Evolutionary conservation across 64 coral and sea anemone species (phyloP).

Genomic region (Astreopora myriophthalma): DNA sequence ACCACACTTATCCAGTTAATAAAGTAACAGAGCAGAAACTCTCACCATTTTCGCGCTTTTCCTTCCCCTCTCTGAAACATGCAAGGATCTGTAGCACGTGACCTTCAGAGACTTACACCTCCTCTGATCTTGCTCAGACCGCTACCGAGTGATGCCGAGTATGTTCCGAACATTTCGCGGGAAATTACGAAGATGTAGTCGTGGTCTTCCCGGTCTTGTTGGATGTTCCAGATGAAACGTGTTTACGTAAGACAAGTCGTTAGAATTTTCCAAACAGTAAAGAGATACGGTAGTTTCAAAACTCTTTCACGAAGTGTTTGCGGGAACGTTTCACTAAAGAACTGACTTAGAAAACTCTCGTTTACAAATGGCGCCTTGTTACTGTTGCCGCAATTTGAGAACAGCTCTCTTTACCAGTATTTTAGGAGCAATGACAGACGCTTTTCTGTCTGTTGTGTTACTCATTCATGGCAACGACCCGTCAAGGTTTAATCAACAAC

Average conservation of each 20-base stretch:
- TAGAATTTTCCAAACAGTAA: neutral
- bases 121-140: slow-evolving; percentile 24
- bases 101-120: slow-evolving; percentile 1
- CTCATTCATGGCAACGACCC: slow-evolving; percentile 75
- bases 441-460: slow-evolving; percentile 60
- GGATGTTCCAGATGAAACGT: neutral
- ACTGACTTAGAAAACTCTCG: neutral
- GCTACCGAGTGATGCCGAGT: neutral
- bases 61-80: neutral
- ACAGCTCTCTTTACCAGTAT: neutral
- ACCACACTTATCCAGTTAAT: neutral
- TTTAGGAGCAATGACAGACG: slow-evolving; percentile 36
- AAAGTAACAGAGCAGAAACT: slow-evolving; percentile 6
- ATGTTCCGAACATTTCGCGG: neutral
- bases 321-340: neutral
- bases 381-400: neutral
- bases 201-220: neutral
- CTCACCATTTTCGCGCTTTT: slow-evolving; percentile 46
- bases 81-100: slow-evolving; percentile 55
- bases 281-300: neutral
- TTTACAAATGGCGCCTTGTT: neutral
- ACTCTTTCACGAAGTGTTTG: neutral
- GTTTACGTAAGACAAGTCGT: too few species aligned
- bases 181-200: slow-evolving; percentile 13
- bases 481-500: slow-evolving; percentile 31